These are phyloP conservation scores for Calephelis perditalis DNA, from an alignment of 2,888 invertebrate species.

Conservation along the genomic window DNA sequence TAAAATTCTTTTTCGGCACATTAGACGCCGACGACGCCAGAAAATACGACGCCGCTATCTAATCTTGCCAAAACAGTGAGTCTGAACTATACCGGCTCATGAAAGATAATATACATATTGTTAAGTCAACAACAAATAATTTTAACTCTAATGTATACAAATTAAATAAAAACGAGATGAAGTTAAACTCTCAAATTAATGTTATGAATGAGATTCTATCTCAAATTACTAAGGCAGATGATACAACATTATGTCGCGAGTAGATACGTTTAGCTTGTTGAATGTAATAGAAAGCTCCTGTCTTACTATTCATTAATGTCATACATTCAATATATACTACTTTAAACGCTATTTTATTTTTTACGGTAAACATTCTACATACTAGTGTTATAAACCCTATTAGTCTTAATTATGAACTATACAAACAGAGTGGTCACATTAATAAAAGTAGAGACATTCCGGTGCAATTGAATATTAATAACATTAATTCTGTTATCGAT, in stretches of 20 bases:
- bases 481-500: constrained; percentile 23
- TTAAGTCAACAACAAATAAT: too few species aligned
- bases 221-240: too few species aligned
- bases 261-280: constrained; percentile 14
- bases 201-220: too few species aligned
- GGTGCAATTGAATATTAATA: constrained; percentile 18
- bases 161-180: too few species aligned
- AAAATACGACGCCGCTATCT: constrained; percentile 31
- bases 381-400: constrained; percentile 19
- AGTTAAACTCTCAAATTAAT: too few species aligned
- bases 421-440: constrained; percentile 15
- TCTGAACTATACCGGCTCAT: too few species aligned
- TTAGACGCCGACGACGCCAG: constrained; percentile 31
- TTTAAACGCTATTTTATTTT: not conserved
- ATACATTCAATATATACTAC: constrained; percentile 15
- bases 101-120: too few species aligned
- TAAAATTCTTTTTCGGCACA: constrained; percentile 30
- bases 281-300: constrained; percentile 23
- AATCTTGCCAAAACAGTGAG: constrained; percentile 23
- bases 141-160: too few species aligned
- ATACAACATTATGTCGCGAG: constrained; percentile 16
- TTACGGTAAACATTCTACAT: constrained; percentile 23
- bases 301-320: constrained; percentile 23
- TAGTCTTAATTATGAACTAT: constrained; percentile 19
- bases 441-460: constrained; percentile 20